These are phyloP conservation scores for Temnothorax longispinosus DNA, from an alignment of 1,140 invertebrate genomes.

Conservation along the genomic window DNA sequence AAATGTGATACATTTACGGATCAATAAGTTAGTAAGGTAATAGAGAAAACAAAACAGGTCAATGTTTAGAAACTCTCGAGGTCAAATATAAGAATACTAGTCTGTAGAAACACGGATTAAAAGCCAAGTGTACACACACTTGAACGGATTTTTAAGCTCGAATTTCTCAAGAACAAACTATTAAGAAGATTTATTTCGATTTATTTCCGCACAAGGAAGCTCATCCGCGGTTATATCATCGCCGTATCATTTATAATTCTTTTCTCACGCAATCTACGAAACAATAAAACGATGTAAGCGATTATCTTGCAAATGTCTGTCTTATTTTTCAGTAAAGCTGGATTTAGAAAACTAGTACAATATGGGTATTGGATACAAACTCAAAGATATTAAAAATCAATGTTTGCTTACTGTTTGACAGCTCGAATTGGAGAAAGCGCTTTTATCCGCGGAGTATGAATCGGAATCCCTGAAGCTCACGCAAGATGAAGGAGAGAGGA, in stretches of 20 bases:
- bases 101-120: neutral
- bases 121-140: neutral
- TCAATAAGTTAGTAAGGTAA: neutral
- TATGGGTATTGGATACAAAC: no score
- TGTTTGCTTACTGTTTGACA: constrained; percentile 81
- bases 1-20: neutral
- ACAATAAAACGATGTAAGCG: neutral
- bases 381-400: constrained; percentile 1
- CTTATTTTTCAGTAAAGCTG: neutral
- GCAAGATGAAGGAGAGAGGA: constrained; percentile 90
- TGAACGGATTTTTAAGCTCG: neutral
- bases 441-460: constrained; percentile 93
- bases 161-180: neutral
- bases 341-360: neutral
- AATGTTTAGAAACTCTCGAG: neutral
- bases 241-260: neutral
- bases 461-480: constrained; percentile 90
- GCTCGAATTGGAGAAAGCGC: constrained; percentile 94
- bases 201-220: neutral
- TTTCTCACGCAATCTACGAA: neutral
- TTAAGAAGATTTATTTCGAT: neutral
- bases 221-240: neutral
- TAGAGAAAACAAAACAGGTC: neutral
- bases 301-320: neutral
- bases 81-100: neutral